These are phyloP conservation scores for Myrmecobius fasciatus DNA, from an alignment of 2,113 vertebrate genomes.

Conservation along the genomic window DNA sequence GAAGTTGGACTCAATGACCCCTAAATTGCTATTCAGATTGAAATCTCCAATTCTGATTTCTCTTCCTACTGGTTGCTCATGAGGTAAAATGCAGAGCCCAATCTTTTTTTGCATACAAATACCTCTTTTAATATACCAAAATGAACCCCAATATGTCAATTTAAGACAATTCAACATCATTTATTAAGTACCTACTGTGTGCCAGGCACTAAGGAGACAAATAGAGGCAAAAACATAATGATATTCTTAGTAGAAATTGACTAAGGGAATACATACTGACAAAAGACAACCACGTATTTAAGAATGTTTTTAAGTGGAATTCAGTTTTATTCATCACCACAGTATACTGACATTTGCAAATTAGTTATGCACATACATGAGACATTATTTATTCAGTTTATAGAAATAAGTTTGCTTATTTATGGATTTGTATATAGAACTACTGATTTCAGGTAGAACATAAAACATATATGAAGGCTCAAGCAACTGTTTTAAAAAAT, in stretches of 20 bases:
- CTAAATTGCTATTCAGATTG: background rate
- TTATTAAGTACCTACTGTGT: background rate
- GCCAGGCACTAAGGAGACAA: background rate
- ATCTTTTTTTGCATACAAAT: background rate
- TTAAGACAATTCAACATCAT: background rate
- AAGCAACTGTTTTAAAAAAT: background rate
- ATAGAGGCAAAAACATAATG: background rate
- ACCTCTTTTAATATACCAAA: background rate
- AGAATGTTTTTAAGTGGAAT: background rate
- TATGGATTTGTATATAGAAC: background rate
- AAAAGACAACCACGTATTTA: background rate
- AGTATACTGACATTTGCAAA: background rate
- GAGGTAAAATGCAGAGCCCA: background rate
- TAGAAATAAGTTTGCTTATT: background rate
- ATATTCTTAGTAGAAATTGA: background rate
- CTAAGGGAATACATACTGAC: background rate
- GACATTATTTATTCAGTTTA: background rate
- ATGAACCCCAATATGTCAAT: background rate
- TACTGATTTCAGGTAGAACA: slow-evolving; percentile 20
- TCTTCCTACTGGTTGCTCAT: background rate
- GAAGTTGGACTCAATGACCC: background rate
- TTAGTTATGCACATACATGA: background rate
- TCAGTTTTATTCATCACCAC: background rate
- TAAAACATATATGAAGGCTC: slow-evolving; percentile 18
- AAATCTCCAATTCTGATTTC: background rate